Evolutionary conservation across 1,140 invertebrate species (phyloP), one percentile per base, ranked within the genome.

Genomic region (Archegozetes longisetosus): DNA sequence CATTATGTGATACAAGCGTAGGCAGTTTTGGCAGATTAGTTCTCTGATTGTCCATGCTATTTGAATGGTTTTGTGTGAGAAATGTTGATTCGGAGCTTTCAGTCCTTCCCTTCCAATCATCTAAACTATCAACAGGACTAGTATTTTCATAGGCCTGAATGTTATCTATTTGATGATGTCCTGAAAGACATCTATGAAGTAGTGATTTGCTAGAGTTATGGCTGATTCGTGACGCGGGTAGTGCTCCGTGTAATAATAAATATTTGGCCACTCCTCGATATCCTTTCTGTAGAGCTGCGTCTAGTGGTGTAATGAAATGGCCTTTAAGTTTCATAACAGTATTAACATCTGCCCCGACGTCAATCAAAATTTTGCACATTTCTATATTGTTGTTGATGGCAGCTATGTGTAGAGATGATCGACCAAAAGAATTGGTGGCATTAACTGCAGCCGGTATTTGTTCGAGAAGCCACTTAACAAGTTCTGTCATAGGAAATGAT

Each of bases 321-420:
- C 59, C 46, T 58, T 65, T 81, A 13, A 84, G 88, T 58, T 85
- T 76, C 64, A 90, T 82, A 9, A 93, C 76, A 0, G 83, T 80
- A 71, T 93, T 93, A 0, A 92, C 79, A 67, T 85, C 79, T 0
- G 84, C 85, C 0, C 84, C 81, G 49, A 81, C 77, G 69, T 92
- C 88, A 46, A 93, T 71, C 3, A 93, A 72, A 29, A 90, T 76
- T 74, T 90, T 90, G 73, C 91, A 93, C 70, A 95, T 82, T 73
- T 94, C 91, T 1, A 94, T 79, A 71, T 96, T 88, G 66, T 96
- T 93, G 67, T 89, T 87, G 40, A 91, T 79, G 0, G 93, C 90
- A 0, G 93, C 90, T 48, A 98, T 84, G 72, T 98, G 95, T 25
- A 98, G 74, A 20, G 89, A 82, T 32, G 87, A 90, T 63, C 90